Conservation (phyloP, 2,888 invertebrate genomes). For the Tenthredo notha region DNA sequence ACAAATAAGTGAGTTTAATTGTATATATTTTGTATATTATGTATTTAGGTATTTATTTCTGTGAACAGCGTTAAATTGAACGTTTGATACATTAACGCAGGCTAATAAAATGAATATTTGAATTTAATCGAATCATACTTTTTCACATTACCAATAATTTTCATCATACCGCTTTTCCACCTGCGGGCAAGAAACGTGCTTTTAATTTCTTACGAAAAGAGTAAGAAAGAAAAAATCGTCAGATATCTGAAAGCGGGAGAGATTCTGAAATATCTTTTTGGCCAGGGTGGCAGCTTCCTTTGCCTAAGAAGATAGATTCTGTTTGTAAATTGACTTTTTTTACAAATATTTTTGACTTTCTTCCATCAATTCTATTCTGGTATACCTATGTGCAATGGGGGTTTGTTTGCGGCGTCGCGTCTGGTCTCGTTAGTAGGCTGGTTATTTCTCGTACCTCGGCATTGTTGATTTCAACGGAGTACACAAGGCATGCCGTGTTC, state of each 20-base stretch:
- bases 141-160: background rate
- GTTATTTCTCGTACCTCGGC: slow-evolving; percentile 62
- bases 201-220: background rate
- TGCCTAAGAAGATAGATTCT: background rate
- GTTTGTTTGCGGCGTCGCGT: slow-evolving; percentile 50
- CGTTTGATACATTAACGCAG: background rate
- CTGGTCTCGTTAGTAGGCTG: slow-evolving; percentile 64
- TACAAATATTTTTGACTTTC: slow-evolving; percentile 27
- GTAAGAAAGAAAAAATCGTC: background rate
- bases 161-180: background rate
- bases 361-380: background rate
- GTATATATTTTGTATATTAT: slow-evolving; percentile 43
- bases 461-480: slow-evolving; percentile 65
- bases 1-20: slow-evolving; percentile 43
- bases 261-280: background rate
- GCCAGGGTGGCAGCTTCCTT: background rate
- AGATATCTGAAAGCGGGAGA: background rate
- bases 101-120: slow-evolving; percentile 38
- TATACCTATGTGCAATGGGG: background rate
- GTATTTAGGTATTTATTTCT: slow-evolving; percentile 44
- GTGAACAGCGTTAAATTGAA: slow-evolving; percentile 25
- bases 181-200: background rate
- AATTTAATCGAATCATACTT: background rate
- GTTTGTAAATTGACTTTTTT: background rate
- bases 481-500: slow-evolving; percentile 56